phyloP scores from a whole-genome alignment of 2,888 invertebrate genomes.

The Microplitis manilae region DNA sequence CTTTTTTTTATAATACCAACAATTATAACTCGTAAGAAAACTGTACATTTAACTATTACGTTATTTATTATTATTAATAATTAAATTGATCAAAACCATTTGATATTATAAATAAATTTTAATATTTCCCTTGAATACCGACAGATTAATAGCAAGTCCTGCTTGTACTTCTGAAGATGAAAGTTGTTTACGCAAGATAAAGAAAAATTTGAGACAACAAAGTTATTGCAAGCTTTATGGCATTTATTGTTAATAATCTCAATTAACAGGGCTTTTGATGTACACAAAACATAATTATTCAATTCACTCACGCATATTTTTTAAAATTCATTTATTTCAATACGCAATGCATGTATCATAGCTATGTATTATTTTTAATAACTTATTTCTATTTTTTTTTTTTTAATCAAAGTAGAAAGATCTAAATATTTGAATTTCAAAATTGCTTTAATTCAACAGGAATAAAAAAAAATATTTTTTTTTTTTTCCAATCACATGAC shows the following conservation, averaged over 20 bases:
- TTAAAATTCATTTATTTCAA: conserved; percentile 44
- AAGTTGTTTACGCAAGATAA: background rate
- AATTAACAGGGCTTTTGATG: conserved; percentile 71
- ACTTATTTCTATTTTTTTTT: conserved; percentile 27
- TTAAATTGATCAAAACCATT: background rate
- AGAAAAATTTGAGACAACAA: conserved; percentile 14
- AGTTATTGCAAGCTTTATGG: conserved; percentile 70
- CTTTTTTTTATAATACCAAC: background rate
- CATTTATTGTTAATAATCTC: conserved; percentile 72
- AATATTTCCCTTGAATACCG: too few relatives aligned
- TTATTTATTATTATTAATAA: conserved; percentile 9
- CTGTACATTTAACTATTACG: background rate
- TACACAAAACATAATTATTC: conserved; percentile 69
- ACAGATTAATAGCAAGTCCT: too few relatives aligned
- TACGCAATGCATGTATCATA: conserved; percentile 59
- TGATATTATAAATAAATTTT: background rate
- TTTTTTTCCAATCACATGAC: background rate
- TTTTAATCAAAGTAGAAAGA: conserved; percentile 45
- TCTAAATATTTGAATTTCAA: conserved; percentile 65
- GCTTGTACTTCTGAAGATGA: background rate
- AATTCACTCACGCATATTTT: conserved; percentile 64
- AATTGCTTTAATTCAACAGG: conserved; percentile 43
- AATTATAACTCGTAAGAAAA: background rate
- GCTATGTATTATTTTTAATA: conserved; percentile 61
- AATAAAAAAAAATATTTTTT: background rate